Evolutionary conservation across 1,140 invertebrate genomes (phyloP).

Genomic region (Pogonomyrmex barbatus): DNA sequence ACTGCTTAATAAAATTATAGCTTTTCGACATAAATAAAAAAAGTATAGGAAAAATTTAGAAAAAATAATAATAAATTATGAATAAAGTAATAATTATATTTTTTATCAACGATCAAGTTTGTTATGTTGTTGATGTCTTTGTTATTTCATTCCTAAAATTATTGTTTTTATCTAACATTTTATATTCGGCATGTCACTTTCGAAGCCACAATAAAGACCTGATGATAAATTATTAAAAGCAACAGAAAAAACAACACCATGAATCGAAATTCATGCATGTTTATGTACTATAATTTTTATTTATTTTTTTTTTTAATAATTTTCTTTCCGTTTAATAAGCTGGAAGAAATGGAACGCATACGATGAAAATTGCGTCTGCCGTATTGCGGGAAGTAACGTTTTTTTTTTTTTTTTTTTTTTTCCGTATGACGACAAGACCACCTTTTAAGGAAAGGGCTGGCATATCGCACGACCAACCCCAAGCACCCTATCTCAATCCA

Average conservation of each 20-base stretch:
- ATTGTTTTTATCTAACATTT: background rate
- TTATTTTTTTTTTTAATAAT: background rate
- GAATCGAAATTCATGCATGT: background rate
- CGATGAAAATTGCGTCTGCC: background rate
- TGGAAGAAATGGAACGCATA: background rate
- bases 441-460: background rate
- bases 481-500: constrained; percentile 75
- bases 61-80: background rate
- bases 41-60: background rate
- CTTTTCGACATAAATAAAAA: background rate
- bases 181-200: background rate
- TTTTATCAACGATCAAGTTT: background rate
- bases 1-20: background rate
- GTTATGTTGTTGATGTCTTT: background rate
- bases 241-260: background rate
- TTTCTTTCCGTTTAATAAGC: background rate
- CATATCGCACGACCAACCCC: constrained; percentile 54
- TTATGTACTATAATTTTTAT: background rate
- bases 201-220: background rate
- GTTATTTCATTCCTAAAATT: background rate
- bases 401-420: background rate
- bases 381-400: background rate
- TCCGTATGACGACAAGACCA: constrained; percentile 26
- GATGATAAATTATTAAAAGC: background rate
- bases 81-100: background rate